These are phyloP conservation scores for Eristalis tenax DNA, from an alignment of 2,888 invertebrate species.

Conservation along the genomic window DNA sequence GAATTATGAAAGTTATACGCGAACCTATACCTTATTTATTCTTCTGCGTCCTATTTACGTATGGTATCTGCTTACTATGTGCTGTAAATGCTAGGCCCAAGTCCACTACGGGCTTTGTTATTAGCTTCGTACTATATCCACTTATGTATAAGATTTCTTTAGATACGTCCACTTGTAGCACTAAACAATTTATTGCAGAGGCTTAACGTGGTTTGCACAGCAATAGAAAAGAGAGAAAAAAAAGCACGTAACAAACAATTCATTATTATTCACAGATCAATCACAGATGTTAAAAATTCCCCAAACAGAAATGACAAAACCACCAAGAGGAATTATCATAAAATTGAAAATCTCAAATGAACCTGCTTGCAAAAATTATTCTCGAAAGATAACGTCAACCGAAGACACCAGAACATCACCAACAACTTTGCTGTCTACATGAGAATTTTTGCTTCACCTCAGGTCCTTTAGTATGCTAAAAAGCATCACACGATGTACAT, in stretches of 20 bases:
- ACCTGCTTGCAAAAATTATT: background rate
- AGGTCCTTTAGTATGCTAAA: constrained; percentile 4
- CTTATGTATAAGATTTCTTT: too few relatives aligned
- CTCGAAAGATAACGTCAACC: background rate
- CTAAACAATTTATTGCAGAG: background rate
- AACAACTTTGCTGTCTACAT: background rate
- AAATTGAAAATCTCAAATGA: constrained; percentile 7
- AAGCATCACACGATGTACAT: constrained; percentile 2
- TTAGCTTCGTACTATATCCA: too few relatives aligned
- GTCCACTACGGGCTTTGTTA: too few relatives aligned
- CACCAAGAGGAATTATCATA: background rate
- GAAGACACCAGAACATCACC: background rate
- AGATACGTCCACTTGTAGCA: too few relatives aligned
- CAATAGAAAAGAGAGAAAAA: background rate
- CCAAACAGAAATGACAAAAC: background rate
- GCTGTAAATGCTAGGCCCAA: too few relatives aligned
- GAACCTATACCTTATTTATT: too few relatives aligned
- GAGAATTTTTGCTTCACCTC: background rate
- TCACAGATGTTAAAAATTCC: background rate
- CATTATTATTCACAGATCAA: background rate
- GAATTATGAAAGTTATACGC: too few relatives aligned
- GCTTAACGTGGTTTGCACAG: background rate
- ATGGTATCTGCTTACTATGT: too few relatives aligned
- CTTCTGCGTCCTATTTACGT: too few relatives aligned
- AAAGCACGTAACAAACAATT: background rate